A percentile compares a stretch with the other conserved stretches of the same genome.
Evolutionary conservation across 2,888 invertebrate genomes (phyloP).

Genomic region (Germaria angustata): DNA sequence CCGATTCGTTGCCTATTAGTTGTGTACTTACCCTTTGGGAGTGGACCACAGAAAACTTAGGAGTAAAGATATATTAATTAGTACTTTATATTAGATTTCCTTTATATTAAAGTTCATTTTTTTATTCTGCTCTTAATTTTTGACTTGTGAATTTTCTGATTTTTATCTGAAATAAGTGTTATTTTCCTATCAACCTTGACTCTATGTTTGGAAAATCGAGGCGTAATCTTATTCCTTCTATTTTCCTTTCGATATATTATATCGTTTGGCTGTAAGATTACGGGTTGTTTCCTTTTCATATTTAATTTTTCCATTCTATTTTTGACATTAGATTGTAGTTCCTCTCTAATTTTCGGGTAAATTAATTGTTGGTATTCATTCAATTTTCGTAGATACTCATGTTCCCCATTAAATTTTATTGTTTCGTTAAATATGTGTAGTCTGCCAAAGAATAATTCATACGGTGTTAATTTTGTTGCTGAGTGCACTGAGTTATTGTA

Average conservation of each 20-base stretch:
- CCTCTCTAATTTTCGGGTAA: constrained; percentile 38
- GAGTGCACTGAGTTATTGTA: constrained; percentile 37
- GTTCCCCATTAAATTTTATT: not conserved
- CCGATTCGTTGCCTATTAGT: not conserved
- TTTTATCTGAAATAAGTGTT: constrained; percentile 44
- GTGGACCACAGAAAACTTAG: no score
- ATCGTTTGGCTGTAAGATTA: constrained; percentile 3
- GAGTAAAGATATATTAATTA: not conserved
- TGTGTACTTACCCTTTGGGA: no score
- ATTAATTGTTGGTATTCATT: constrained; percentile 35
- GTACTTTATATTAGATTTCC: no score
- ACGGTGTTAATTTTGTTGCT: constrained; percentile 13
- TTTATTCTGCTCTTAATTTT: constrained; percentile 36
- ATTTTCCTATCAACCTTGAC: constrained; percentile 39
- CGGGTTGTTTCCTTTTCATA: constrained; percentile 24
- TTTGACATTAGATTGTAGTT: constrained; percentile 6
- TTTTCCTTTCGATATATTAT: constrained; percentile 35
- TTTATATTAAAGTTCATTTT: no score
- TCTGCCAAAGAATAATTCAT: constrained; percentile 47
- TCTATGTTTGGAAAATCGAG: constrained; percentile 41
- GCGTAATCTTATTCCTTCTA: constrained; percentile 31
- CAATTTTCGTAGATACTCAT: constrained; percentile 16
- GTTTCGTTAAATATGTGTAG: constrained; percentile 43
- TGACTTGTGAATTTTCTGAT: constrained; percentile 60
- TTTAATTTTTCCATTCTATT: constrained; percentile 51